Evolutionary conservation across 2,888 invertebrate genomes (phyloP).

Genomic region (Parascotia fuliginaria): DNA sequence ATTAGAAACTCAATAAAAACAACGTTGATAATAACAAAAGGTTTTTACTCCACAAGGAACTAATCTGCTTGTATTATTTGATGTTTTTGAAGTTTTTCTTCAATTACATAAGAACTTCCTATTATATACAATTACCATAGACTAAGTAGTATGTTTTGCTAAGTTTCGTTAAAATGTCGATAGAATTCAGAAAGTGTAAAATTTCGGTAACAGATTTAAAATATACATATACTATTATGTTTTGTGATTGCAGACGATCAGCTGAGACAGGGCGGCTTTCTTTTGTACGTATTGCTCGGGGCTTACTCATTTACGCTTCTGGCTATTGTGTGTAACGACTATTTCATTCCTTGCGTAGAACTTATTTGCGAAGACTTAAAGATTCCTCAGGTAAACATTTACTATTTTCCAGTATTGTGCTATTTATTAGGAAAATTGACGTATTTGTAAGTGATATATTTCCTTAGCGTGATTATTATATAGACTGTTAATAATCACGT

Average conservation of each 20-base stretch:
- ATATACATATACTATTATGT: neutral
- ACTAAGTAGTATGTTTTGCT: too few relatives aligned
- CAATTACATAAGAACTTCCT: neutral
- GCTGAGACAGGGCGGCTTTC: conserved; percentile 90
- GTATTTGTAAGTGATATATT: neutral
- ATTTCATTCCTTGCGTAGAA: conserved; percentile 95
- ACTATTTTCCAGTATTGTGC: neutral
- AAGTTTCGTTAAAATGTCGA: too few relatives aligned
- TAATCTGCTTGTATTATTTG: neutral
- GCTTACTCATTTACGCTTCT: conserved; percentile 94
- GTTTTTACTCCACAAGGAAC: neutral
- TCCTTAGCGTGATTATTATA: neutral
- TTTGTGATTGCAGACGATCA: conserved; percentile 87
- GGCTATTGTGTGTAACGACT: conserved; percentile 96
- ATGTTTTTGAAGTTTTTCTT: neutral
- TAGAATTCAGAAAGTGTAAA: too few relatives aligned
- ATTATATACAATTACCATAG: too few relatives aligned
- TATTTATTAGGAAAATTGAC: neutral
- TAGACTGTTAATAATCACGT: neutral
- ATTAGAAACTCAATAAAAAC: neutral
- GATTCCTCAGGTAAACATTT: conserved; percentile 86
- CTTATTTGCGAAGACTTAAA: conserved; percentile 92
- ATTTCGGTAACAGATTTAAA: too few relatives aligned
- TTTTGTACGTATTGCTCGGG: conserved; percentile 90
- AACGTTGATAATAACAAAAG: neutral